Percentiles rank a stretch among this genome's conserved stretches.
Conservation (phyloP, 1,140 invertebrate species). For the Pentalonia nigronervosa region DNA sequence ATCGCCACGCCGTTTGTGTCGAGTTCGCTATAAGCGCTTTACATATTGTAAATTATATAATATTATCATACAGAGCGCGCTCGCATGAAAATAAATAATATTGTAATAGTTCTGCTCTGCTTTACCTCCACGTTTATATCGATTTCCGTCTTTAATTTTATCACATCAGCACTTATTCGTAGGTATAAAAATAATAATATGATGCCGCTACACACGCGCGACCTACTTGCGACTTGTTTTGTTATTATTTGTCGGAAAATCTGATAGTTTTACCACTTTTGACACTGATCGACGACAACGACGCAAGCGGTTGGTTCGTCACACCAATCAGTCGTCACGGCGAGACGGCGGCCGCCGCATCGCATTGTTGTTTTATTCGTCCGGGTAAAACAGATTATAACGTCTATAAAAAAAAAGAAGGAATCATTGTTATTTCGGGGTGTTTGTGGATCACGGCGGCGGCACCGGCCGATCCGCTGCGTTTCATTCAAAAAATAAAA, state of each 20-base stretch:
- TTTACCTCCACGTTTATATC: not conserved
- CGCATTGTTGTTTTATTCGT: constrained; percentile 39
- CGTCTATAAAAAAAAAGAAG: not conserved
- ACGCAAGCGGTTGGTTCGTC: constrained; percentile 24
- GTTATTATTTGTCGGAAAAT: not conserved
- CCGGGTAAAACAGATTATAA: constrained; percentile 39
- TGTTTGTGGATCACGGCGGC: not conserved
- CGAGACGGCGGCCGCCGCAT: not conserved
- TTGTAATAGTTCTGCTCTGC: not conserved
- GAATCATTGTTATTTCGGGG: constrained; percentile 34
- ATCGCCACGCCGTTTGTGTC: not conserved
- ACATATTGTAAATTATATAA: not conserved
- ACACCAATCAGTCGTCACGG: constrained; percentile 35
- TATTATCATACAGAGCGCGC: not conserved
- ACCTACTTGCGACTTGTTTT: not conserved
- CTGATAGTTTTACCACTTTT: not conserved
- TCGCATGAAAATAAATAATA: not conserved
- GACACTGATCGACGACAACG: constrained; percentile 28
- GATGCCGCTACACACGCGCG: not conserved
- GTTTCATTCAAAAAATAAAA: constrained; percentile 41
- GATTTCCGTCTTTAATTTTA: not conserved
- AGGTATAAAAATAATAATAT: not conserved
- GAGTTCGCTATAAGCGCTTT: not conserved
- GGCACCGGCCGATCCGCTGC: not conserved
- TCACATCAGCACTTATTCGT: not conserved